These are phyloP conservation scores for Spodoptera litura DNA, from an alignment of 1,140 invertebrate genomes.

Conservation along the genomic window DNA sequence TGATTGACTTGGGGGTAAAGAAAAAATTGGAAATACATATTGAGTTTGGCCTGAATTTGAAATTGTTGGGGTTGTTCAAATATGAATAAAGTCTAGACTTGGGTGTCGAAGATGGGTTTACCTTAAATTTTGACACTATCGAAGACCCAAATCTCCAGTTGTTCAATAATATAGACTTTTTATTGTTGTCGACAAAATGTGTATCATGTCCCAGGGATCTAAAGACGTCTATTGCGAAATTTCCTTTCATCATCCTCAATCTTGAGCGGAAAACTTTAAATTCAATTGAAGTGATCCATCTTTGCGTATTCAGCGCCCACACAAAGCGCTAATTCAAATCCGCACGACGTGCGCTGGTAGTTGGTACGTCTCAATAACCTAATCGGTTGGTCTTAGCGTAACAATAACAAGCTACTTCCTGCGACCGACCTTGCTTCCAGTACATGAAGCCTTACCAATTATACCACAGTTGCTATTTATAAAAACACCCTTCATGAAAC, in stretches of 20 bases:
- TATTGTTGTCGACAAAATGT: neutral
- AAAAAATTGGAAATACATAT: neutral
- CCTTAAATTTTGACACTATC: neutral
- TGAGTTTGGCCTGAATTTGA: neutral
- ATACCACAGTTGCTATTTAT: constrained; percentile 29
- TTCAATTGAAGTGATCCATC: constrained; percentile 16
- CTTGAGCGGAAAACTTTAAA: constrained; percentile 5
- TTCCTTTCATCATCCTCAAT: neutral
- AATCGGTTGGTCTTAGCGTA: constrained; percentile 29
- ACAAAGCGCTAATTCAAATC: constrained; percentile 29
- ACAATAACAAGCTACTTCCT: constrained; percentile 34
- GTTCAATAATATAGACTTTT: too few species aligned
- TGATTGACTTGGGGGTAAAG: neutral
- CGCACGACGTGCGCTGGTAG: constrained; percentile 5
- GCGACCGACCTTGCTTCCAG: constrained; percentile 17
- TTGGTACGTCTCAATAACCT: constrained; percentile 22
- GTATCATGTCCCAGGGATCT: neutral
- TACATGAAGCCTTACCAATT: constrained; percentile 35
- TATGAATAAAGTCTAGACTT: neutral
- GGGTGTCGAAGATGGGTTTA: neutral
- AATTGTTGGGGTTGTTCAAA: neutral
- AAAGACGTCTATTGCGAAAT: neutral
- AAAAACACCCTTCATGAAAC: constrained; percentile 17
- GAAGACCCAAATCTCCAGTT: neutral
- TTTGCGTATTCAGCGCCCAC: constrained; percentile 14